phyloP scores from a whole-genome alignment of 2,113 vertebrate species.

The Canis aureus region DNA sequence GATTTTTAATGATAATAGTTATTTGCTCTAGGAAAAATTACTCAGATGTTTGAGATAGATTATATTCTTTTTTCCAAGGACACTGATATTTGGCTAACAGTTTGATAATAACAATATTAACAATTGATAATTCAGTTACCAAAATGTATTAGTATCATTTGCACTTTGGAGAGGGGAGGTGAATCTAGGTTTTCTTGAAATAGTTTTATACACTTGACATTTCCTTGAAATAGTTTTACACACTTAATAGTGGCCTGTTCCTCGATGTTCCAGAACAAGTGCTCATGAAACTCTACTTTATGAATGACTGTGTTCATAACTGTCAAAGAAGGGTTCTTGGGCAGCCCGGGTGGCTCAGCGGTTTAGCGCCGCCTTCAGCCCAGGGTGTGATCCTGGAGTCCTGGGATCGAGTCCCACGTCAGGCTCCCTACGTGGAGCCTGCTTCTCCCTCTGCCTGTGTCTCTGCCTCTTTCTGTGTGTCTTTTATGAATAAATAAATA shows the following conservation, averaged over 20 bases:
- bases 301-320: not conserved
- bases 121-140: not conserved
- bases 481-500: no score
- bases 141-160: not conserved
- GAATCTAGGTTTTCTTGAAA: not conserved
- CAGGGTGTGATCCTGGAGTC: no score
- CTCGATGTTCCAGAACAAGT: not conserved
- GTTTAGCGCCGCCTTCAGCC: no score
- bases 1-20: conserved; percentile 3
- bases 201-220: not conserved
- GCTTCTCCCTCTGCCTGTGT: no score
- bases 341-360: no score
- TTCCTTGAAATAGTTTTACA: no score
- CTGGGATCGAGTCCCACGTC: no score
- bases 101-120: no score
- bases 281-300: not conserved
- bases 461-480: no score
- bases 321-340: not conserved
- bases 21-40: not conserved
- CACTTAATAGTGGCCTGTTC: not conserved
- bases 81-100: not conserved
- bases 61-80: conserved; percentile 14
- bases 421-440: no score
- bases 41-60: not conserved
- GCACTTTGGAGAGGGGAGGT: not conserved